These are phyloP conservation scores for Xyliphius kryptos DNA, from an alignment of 2,113 vertebrate species.

Conservation along the genomic window DNA sequence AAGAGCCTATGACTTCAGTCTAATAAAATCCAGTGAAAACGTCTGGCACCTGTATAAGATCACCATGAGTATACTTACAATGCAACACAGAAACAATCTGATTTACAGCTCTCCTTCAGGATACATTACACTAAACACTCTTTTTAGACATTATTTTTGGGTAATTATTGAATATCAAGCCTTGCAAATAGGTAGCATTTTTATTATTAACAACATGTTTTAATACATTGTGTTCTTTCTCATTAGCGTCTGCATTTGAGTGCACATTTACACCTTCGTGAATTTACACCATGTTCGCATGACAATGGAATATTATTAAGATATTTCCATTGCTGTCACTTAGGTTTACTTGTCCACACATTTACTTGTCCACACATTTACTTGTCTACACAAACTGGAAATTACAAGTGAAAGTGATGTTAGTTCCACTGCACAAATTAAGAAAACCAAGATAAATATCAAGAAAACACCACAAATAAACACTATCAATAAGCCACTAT, in stretches of 20 bases:
- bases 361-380: no score
- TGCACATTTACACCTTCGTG: neutral
- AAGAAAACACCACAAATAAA: no score
- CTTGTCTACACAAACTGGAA: no score
- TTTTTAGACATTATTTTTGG: neutral
- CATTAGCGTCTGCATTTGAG: neutral
- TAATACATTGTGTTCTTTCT: neutral
- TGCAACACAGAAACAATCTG: neutral
- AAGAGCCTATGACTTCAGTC: neutral
- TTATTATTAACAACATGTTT: slow-evolving; percentile 1
- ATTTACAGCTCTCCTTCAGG: neutral
- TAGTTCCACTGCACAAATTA: no score
- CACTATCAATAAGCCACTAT: no score
- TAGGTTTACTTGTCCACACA: no score
- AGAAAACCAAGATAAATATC: no score
- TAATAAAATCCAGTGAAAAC: neutral
- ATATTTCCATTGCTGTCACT: no score
- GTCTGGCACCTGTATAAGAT: neutral
- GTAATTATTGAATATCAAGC: neutral
- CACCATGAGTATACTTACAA: neutral
- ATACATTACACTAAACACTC: neutral
- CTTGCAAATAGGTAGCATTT: neutral
- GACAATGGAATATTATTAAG: neutral
- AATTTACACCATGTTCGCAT: no score
- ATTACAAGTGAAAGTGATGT: no score